Evolutionary conservation across 2,113 vertebrate species (phyloP).

Genomic region (Sorex araneus): DNA sequence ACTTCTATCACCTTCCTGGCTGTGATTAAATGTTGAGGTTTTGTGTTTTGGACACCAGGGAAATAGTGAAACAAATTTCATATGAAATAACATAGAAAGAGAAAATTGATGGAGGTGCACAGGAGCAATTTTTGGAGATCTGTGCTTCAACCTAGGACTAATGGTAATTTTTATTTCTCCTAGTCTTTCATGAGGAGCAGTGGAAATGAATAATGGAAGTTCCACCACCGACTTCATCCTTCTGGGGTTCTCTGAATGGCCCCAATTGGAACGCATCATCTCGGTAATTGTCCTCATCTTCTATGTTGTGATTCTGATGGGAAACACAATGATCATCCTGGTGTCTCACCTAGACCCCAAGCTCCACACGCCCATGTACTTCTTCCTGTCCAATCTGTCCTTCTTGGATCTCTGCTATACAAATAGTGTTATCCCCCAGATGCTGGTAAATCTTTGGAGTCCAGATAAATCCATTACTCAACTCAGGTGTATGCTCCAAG

Average conservation of each 20-base stretch:
- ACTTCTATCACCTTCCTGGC: background rate
- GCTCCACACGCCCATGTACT: constrained; percentile 77
- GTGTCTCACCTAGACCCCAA: constrained; percentile 23
- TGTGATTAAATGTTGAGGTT: background rate
- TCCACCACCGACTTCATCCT: constrained; percentile 59
- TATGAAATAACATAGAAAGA: background rate
- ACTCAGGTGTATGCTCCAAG: constrained; percentile 53
- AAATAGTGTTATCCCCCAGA: constrained; percentile 66
- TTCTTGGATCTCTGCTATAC: constrained; percentile 49
- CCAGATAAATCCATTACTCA: constrained; percentile 46
- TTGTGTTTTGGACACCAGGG: background rate
- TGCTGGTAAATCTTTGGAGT: background rate
- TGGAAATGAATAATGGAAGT: constrained; percentile 2
- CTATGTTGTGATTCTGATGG: constrained; percentile 55
- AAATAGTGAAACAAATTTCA: background rate
- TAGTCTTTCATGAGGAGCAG: background rate
- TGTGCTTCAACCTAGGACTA: background rate
- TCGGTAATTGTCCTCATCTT: constrained; percentile 58
- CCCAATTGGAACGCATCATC: constrained; percentile 7
- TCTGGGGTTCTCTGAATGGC: constrained; percentile 49
- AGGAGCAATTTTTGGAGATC: background rate
- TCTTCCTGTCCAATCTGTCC: constrained; percentile 69
- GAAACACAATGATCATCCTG: constrained; percentile 63
- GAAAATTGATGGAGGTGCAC: background rate
- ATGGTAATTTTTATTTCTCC: background rate